These are phyloP conservation scores for Prionailurus bengalensis DNA, from an alignment of 2,113 vertebrate genomes.

Conservation along the genomic window DNA sequence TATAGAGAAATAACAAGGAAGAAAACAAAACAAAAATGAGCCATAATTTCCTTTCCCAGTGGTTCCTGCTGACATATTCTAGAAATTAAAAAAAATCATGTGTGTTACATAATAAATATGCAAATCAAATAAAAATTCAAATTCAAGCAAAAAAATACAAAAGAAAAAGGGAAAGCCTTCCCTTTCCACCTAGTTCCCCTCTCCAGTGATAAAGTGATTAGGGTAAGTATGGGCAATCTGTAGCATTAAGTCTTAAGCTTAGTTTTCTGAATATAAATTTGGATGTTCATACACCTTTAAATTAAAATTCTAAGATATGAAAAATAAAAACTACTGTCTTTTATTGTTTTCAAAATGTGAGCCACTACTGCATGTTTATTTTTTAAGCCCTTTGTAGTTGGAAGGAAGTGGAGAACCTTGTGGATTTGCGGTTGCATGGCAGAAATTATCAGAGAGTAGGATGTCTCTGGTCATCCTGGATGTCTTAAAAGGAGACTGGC, in stretches of 20 bases:
- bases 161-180: not conserved
- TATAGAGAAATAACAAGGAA: not conserved
- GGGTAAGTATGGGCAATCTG: not conserved
- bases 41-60: not conserved
- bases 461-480: constrained; percentile 55
- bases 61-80: not conserved
- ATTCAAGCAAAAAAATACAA: not conserved
- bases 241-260: not conserved
- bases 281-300: constrained; percentile 21
- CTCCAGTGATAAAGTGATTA: not conserved
- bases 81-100: constrained; percentile 40
- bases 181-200: not conserved
- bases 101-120: not conserved
- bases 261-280: constrained; percentile 39
- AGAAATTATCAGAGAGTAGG: constrained; percentile 20
- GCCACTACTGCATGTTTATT: constrained; percentile 27
- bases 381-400: constrained; percentile 35
- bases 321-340: not conserved
- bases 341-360: constrained; percentile 59
- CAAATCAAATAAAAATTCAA: not conserved
- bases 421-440: not conserved
- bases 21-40: not conserved
- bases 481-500: constrained; percentile 66
- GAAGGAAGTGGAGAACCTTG: constrained; percentile 1
- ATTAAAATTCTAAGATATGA: constrained; percentile 62